Base-by-base conservation (phyloP, 2,113 vertebrate genomes). In the Myotis davidii region DNA sequence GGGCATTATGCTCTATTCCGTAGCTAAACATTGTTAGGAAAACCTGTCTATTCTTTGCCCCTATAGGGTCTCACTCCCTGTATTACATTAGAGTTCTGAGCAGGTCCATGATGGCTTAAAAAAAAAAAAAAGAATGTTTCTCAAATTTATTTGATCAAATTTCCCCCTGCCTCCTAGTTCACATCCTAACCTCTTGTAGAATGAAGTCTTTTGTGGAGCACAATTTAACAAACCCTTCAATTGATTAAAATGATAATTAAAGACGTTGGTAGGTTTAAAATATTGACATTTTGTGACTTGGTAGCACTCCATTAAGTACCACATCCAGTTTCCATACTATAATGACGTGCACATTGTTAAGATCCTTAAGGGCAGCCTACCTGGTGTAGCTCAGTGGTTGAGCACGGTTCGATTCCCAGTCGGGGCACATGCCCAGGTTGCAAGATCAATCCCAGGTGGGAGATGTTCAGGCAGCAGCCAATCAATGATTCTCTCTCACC, bases 191-290 rank as follows among this genome's bases (percentile, higher is more conserved):
- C 29, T 94, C 76, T 74, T 52, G 3, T 16, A 86, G 54, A 77
- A 65, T n/a, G n/a, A 69, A 69, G 29, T 93, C 83, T 96, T 76
- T 83, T 84, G 18, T 69, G 70, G n/a, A 83, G 72, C 3, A 76
- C 4, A 54, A 32, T 70, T 94, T 74, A 65, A 72, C 56, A 86
- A 88, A 73, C 29, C 11, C 52, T 78, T 50, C 27, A 45, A 42
- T 34, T 88, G 29, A 89, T 83, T 79, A 50, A 85, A 91, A 56
- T 64, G 48, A 25, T 94, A 67, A 83, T 86, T 93, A 84, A 95
- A 96, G 10, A 84, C 20, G n/a, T 74, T 79, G 50, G 56, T 89
- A 56, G 39, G n/a, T 96, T 94, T 89, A 67, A 95, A 83, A 69
- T 88, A 73, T 20, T 91, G 34, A 48, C 32, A 48, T 74, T 96